Percentiles rank a stretch among this genome's conserved stretches.
Conservation (phyloP, 92 coral and sea anemone genomes). For the Muricea muricata region DNA sequence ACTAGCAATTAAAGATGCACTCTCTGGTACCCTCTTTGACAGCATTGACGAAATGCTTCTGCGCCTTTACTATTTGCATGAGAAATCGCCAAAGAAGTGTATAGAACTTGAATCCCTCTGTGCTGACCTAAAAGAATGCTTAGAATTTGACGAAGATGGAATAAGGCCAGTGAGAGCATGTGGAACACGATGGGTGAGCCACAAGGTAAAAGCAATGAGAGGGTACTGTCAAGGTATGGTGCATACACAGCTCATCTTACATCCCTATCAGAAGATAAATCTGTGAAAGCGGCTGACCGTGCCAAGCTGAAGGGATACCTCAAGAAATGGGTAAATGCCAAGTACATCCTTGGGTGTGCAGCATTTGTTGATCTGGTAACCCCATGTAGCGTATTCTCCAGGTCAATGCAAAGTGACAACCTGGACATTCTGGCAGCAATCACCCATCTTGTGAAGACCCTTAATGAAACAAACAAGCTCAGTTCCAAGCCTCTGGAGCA, state of each 20-base stretch:
- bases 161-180: conserved; percentile 13
- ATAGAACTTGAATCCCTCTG: conserved; percentile 12
- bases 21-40: background rate
- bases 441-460: background rate
- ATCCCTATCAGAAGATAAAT: conserved; percentile 16
- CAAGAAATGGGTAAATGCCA: conserved; percentile 13
- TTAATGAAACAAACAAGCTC: conserved; percentile 26
- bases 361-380: conserved; percentile 19
- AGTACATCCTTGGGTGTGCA: conserved; percentile 26
- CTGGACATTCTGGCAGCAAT: conserved; percentile 31
- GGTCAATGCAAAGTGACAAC: conserved; percentile 5
- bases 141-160: conserved; percentile 16
- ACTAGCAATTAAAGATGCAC: conserved; percentile 20
- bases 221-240: background rate
- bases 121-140: conserved; percentile 23
- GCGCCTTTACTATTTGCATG: background rate
- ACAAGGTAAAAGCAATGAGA: conserved; percentile 20
- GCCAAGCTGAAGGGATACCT: conserved; percentile 22
- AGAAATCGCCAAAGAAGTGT: conserved; percentile 10
- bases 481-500: conserved; percentile 4
- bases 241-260: conserved; percentile 14
- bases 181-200: conserved; percentile 31
- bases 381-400: conserved; percentile 7
- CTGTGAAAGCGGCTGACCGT: conserved; percentile 15
- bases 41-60: background rate